Conservation (phyloP, 1,140 invertebrate species). For the Hylaeus volcanicus region DNA sequence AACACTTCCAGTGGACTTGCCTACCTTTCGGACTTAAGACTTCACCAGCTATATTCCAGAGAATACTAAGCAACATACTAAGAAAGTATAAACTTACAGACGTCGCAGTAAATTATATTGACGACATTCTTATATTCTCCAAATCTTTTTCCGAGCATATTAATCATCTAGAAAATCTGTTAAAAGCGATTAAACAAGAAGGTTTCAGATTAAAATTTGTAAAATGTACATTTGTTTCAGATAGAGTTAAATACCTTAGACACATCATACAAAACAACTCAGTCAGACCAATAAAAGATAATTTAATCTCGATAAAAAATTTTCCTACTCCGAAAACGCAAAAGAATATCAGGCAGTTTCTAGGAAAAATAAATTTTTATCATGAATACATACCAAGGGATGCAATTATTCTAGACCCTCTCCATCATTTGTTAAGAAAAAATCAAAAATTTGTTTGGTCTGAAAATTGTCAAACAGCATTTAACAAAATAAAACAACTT, state of each 20-base stretch:
- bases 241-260: no score
- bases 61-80: slow-evolving; percentile 15
- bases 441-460: slow-evolving; percentile 56
- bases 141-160: slow-evolving; percentile 49
- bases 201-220: no score
- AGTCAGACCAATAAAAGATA: no score
- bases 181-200: slow-evolving; percentile 30
- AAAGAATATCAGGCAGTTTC: no score
- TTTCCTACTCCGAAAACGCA: no score
- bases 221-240: no score
- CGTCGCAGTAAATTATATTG: slow-evolving; percentile 55
- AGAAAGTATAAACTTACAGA: slow-evolving; percentile 18
- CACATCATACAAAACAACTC: no score
- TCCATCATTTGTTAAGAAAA: slow-evolving; percentile 51
- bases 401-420: neutral
- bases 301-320: no score
- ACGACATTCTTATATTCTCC: slow-evolving; percentile 61
- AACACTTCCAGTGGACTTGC: neutral
- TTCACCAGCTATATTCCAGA: slow-evolving; percentile 33
- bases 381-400: neutral
- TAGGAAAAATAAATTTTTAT: neutral
- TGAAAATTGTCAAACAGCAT: slow-evolving; percentile 51
- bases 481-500: slow-evolving; percentile 49
- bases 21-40: slow-evolving; percentile 37
- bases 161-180: slow-evolving; percentile 37